phyloP scores from a whole-genome alignment of 2,113 vertebrate species.

The Silurus glanis region DNA sequence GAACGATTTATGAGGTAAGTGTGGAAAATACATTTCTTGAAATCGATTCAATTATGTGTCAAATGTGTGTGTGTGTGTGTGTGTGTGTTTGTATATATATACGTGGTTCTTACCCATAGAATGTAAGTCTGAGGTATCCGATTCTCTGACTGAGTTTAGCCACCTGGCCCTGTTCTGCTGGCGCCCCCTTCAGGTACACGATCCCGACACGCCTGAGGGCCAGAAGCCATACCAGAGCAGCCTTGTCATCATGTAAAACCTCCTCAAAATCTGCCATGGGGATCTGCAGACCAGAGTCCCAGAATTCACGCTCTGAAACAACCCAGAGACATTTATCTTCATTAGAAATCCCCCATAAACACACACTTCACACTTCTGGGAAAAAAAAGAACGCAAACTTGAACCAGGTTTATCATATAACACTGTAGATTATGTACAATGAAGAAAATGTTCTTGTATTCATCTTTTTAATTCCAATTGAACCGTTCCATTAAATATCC shows the following conservation, averaged over 20 bases:
- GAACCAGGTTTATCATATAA: not conserved
- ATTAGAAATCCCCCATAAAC: not conserved
- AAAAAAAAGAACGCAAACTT: not conserved
- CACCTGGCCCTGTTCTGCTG: conserved; percentile 78
- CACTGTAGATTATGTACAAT: not conserved
- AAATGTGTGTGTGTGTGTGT: not conserved
- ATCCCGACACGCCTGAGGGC: conserved; percentile 83
- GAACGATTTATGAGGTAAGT: not conserved
- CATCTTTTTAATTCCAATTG: conserved; percentile 1
- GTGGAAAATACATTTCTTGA: conserved; percentile 1
- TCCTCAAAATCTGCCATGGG: conserved; percentile 82
- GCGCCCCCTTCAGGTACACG: conserved; percentile 83
- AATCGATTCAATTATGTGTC: not conserved
- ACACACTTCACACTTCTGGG: not conserved
- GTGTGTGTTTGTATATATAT: not conserved
- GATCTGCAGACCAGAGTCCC: conserved; percentile 82
- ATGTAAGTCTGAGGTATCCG: conserved; percentile 88
- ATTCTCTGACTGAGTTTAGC: conserved; percentile 81
- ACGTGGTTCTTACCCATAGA: conserved; percentile 83
- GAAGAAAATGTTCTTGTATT: not conserved
- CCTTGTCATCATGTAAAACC: conserved; percentile 77
- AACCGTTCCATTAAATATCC: not conserved
- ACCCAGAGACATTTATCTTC: not conserved
- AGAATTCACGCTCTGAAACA: conserved; percentile 78
- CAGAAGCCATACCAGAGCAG: conserved; percentile 82